Conservation (phyloP, 2,888 invertebrate species). For the Trissoscelio sp. region DNA sequence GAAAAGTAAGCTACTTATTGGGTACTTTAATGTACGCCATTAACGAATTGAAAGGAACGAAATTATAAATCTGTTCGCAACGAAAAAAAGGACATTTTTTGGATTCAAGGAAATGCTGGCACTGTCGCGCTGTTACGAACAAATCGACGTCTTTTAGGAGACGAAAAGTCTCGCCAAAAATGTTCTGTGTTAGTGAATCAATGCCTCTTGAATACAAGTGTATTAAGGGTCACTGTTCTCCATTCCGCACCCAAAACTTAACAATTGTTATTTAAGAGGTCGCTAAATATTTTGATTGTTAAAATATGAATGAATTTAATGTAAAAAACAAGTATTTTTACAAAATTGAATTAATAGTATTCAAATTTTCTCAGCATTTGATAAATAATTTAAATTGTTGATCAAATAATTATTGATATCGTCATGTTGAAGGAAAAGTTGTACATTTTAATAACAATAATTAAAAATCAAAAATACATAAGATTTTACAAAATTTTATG, state of each 20-base stretch:
- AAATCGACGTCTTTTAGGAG: slow-evolving; percentile 61
- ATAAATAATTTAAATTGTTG: too few relatives aligned
- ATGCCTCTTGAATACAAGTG: slow-evolving; percentile 33
- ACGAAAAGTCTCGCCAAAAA: slow-evolving; percentile 66
- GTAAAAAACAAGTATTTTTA: too few relatives aligned
- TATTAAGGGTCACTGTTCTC: slow-evolving; percentile 60
- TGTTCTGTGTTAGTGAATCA: slow-evolving; percentile 40
- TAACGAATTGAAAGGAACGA: slow-evolving; percentile 31
- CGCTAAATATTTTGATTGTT: too few relatives aligned
- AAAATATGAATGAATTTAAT: too few relatives aligned
- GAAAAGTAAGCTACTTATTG: slow-evolving; percentile 50
- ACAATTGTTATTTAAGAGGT: too few relatives aligned
- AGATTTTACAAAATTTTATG: too few relatives aligned
- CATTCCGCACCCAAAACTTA: slow-evolving; percentile 30
- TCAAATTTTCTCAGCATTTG: too few relatives aligned
- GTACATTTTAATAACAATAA: too few relatives aligned
- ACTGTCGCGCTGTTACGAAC: slow-evolving; percentile 39
- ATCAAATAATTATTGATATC: too few relatives aligned
- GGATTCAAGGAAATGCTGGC: slow-evolving; percentile 29
- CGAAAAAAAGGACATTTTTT: slow-evolving; percentile 28
- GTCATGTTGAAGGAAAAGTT: too few relatives aligned
- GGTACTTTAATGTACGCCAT: slow-evolving; percentile 21
- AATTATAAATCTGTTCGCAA: slow-evolving; percentile 36
- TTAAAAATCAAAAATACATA: too few relatives aligned
- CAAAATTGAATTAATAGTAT: too few relatives aligned